Conservation (phyloP, 1,140 invertebrate species). For the Macrobrachium nipponense region DNA sequence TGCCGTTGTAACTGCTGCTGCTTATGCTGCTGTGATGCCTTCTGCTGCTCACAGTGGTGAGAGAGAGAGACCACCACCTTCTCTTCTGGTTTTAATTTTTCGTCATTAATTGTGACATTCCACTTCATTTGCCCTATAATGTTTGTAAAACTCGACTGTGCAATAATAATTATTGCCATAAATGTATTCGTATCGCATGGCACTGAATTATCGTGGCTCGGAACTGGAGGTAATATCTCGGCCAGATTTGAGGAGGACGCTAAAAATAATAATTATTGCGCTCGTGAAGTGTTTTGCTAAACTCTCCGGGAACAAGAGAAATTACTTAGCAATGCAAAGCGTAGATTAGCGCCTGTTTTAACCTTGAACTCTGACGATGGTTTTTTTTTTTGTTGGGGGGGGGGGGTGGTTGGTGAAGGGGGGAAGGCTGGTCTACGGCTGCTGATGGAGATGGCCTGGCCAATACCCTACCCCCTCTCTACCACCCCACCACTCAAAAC, state of each 20-base stretch:
- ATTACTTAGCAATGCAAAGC: slow-evolving; percentile 2
- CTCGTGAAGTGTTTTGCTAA: too few relatives aligned
- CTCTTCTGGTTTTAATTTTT: background rate
- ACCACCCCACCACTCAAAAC: background rate
- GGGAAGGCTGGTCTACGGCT: background rate
- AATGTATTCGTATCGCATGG: too few relatives aligned
- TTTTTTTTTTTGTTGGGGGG: background rate
- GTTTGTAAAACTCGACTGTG: too few relatives aligned
- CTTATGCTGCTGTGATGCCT: background rate
- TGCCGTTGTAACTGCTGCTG: background rate
- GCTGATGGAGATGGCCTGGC: background rate
- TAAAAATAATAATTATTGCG: too few relatives aligned
- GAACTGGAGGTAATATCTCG: too few relatives aligned
- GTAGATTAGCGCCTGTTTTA: background rate
- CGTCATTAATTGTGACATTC: too few relatives aligned
- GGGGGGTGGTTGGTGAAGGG: too few relatives aligned
- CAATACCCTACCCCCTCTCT: background rate
- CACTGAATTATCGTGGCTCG: too few relatives aligned
- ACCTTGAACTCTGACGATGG: slow-evolving; percentile 9
- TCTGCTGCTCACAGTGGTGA: too few relatives aligned
- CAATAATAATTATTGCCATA: too few relatives aligned
- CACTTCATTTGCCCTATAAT: too few relatives aligned
- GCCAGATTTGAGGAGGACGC: too few relatives aligned
- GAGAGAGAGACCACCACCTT: background rate
- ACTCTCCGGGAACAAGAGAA: background rate